Base-by-base conservation (phyloP, 2,888 invertebrate species). In the Meta bourneti region DNA sequence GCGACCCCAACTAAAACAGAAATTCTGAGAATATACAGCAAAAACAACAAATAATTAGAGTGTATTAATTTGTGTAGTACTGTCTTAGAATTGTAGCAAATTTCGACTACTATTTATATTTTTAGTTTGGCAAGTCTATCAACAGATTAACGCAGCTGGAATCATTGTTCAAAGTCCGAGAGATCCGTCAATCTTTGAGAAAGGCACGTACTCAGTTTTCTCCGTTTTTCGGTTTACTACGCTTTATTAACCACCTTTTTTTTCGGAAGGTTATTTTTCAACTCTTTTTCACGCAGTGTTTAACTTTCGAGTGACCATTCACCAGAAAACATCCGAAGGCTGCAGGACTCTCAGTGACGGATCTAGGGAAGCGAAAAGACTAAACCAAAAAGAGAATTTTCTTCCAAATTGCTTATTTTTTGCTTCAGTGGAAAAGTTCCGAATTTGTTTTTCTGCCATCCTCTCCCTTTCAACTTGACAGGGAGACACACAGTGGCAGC, bases 361-460 rank as follows among this genome's bases (percentile, higher is more conserved):
- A 83, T 49, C 72, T 72, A 51, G 9, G 52, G 34, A 16, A 34
- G 79, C 20, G 70, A 71, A 72, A 83, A 80, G 72, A 72, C 49
- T 19, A 20, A 69, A 77, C 19, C 51, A 11, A 85, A 85, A 85
- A 20, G 34, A 69, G 75, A 79, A 87, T 51, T 87, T 80, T 72
- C 79, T 87, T 80, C 85, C 34, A 86, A 86, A 86, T 86, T 86
- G 85, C 70, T 86, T 86, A 86, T 86, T 78, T 86, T 86, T 86
- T 86, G 85, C 85, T 78, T 20, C 51, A 51, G 0, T 78, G 77
- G 51, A 69, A 78, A 7, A 20, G 6, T 81, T 34, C 34, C 19
- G 61, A 49, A 51, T n/a, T 69, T 78, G 11, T 69, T 74, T 54
- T 16, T 34, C 54, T 71, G 6, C 0, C n/a, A 11, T 52, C 9